Base-by-base conservation (phyloP, 2,888 invertebrate genomes). In the Priapulus caudatus region DNA sequence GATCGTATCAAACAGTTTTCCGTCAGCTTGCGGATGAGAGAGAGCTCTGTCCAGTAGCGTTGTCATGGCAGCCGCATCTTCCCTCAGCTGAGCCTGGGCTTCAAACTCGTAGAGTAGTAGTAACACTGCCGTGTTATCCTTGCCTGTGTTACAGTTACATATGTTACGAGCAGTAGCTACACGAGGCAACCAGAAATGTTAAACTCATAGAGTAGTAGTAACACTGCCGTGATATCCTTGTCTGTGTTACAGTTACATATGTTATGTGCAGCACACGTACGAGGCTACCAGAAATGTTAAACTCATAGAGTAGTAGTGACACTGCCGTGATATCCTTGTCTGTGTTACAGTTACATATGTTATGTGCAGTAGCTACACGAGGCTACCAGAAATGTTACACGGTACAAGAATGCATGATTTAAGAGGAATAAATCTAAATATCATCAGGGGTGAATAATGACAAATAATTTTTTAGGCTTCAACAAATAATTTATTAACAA, bases 51-150 rank as follows among this genome's bases (percentile, higher is more conserved):
- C 68, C 21, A 68, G 54, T 1, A 67, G 57, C 10, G 54, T 50
- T 49, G 68, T 67, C 4, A 65, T 60, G 20, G 55, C 52, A 0
- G 60, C 58, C 10, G 33, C 33, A 10, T 33, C n/a, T 46, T 67
- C 65, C n/a, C 60, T 59, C 4, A 68, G 59, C 23, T 62, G 63
- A 4, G 61, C 58, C 24, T 60, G 59, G 1, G 65, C 65, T 55
- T 68, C 67, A 63, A 68, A 68, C 53, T 68, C 67, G 58, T 67
- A 68, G 55, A 68, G 55, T 45, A 67, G 44, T 44, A 68, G 47
- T 23, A 68, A 55, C 3, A 61, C 59, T 4, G 64, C 63, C 19
- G 62, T 57, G 4, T 62, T 63, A 47, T 60, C 45, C 5, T 50
- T 48, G 51, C 51, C n/a, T 53, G 4, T 3, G 48, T 43, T 43